Evolutionary conservation across 2,888 invertebrate genomes (phyloP).

Genomic region (Cephus spinipes): DNA sequence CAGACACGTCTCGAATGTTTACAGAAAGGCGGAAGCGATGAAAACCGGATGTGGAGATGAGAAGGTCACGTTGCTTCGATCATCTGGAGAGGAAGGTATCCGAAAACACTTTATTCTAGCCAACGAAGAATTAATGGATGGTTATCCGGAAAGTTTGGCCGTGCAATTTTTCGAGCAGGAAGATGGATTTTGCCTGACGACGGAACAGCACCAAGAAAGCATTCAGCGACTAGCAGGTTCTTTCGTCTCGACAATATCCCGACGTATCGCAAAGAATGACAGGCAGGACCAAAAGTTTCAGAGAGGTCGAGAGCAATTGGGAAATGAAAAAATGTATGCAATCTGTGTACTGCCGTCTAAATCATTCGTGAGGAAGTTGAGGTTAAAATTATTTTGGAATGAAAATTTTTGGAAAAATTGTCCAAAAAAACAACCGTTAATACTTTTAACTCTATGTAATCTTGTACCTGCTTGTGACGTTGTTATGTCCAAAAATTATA

Average conservation of each 20-base stretch:
- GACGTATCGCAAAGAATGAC: background rate
- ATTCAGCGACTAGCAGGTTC: background rate
- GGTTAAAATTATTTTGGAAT: background rate
- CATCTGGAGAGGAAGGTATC: constrained; percentile 43
- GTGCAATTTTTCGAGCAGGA: constrained; percentile 42
- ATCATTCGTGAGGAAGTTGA: background rate
- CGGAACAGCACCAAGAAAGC: background rate
- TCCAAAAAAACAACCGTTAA: no score
- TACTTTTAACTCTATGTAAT: no score
- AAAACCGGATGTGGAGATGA: constrained; percentile 50
- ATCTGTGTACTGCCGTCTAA: no score
- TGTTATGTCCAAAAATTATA: no score
- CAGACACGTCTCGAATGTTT: constrained; percentile 31
- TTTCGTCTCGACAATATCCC: background rate
- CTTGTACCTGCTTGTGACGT: no score
- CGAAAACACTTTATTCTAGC: constrained; percentile 23
- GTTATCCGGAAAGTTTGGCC: constrained; percentile 39
- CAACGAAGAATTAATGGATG: constrained; percentile 19
- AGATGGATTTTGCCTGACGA: background rate
- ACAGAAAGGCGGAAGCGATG: constrained; percentile 35
- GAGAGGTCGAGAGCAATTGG: no score
- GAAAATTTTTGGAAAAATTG: background rate
- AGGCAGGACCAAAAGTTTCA: background rate
- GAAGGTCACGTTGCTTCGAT: constrained; percentile 42
- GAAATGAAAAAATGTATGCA: no score